phyloP scores from a whole-genome alignment of 2,797 vertebrate genomes.

The Lithobates pipiens region DNA sequence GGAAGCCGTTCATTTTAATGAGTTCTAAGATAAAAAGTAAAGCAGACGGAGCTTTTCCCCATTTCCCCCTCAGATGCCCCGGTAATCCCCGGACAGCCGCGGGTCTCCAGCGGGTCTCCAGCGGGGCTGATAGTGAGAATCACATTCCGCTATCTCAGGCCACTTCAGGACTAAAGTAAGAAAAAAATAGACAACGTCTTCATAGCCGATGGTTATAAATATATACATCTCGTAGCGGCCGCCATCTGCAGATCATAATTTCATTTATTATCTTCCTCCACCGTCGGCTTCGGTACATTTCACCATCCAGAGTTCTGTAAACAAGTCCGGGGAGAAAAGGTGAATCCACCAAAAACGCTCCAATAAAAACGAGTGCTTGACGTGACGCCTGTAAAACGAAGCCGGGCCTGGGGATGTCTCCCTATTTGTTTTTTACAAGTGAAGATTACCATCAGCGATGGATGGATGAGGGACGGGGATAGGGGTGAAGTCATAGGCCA shows the following conservation, averaged over 20 bases:
- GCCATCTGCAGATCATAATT: slow-evolving; percentile 40
- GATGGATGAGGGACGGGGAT: slow-evolving; percentile 16
- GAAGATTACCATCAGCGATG: slow-evolving; percentile 41
- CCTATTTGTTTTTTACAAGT: slow-evolving; percentile 28
- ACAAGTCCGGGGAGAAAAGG: slow-evolving; percentile 33
- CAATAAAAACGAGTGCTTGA: slow-evolving; percentile 41
- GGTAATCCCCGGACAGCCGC: too few relatives aligned
- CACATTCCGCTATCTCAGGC: background rate
- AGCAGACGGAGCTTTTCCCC: too few relatives aligned
- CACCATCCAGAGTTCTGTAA: slow-evolving; percentile 11
- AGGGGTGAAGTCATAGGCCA: slow-evolving; percentile 11
- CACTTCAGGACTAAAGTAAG: slow-evolving; percentile 3
- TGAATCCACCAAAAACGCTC: slow-evolving; percentile 34
- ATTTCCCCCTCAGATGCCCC: too few relatives aligned
- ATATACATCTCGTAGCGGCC: slow-evolving; percentile 3
- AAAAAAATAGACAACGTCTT: background rate
- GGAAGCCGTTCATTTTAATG: too few relatives aligned
- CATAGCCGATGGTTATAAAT: background rate
- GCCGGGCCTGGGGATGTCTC: slow-evolving; percentile 15
- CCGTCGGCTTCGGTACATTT: slow-evolving; percentile 1
- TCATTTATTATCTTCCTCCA: slow-evolving; percentile 13
- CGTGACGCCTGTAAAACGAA: slow-evolving; percentile 20
- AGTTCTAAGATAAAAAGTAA: too few relatives aligned
- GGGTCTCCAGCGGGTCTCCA: too few relatives aligned
- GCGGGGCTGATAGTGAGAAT: too few relatives aligned